These are phyloP conservation scores for Poecile atricapillus DNA, from an alignment of 2,113 vertebrate species.

Conservation along the genomic window DNA sequence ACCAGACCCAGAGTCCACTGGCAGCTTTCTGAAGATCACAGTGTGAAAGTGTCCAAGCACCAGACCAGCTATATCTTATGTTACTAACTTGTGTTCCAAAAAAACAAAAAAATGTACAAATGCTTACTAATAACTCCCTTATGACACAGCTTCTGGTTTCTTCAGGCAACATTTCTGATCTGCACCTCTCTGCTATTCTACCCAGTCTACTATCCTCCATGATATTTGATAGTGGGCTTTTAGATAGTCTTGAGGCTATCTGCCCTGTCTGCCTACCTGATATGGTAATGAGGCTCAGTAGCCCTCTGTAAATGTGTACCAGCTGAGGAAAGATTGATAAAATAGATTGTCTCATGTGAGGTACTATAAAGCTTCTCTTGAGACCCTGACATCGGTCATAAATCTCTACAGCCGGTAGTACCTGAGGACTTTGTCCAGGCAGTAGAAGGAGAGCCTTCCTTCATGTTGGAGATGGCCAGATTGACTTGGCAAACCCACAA, in stretches of 20 bases:
- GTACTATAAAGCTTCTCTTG: not conserved
- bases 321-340: not conserved
- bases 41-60: not conserved
- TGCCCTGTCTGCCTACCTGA: not conserved
- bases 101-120: not conserved
- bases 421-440: not conserved
- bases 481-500: not conserved
- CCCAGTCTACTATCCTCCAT: not conserved
- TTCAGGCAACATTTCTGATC: not conserved
- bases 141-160: not conserved
- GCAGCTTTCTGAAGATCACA: not conserved
- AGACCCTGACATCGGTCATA: not conserved
- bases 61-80: not conserved
- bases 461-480: not conserved
- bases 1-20: not conserved
- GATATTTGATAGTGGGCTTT: not conserved
- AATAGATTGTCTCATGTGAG: rapidly evolving
- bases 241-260: not conserved
- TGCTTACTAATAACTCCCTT: not conserved
- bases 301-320: not conserved
- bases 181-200: not conserved
- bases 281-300: not conserved
- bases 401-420: not conserved
- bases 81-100: not conserved
- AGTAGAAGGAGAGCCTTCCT: not conserved